Evolutionary conservation across 2,888 invertebrate species (phyloP), one percentile per base, ranked within the genome.

Genomic region (Agrotis exclamationis): DNA sequence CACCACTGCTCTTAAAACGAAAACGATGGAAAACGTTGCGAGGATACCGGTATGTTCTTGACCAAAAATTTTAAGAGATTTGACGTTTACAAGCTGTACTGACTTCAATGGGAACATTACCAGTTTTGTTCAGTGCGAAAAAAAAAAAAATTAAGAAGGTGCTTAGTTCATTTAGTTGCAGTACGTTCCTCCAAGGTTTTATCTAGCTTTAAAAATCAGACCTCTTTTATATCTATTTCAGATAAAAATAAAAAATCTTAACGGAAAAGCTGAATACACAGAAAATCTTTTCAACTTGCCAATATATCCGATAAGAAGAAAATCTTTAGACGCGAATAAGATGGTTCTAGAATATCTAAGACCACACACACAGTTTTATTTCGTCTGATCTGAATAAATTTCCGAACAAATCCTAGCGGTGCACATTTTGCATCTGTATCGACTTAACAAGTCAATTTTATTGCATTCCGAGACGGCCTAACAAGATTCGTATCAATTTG

Each of bases 321-420:
- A 63, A 65, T 45, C 57, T 58, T 33, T 20, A 60, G n/a, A 45
- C 13, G 54, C 47, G 11, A 39, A 63, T 51, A 70, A 70, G 63
- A 70, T 47, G 54, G 20, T 76, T 63, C 59, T 47, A 67, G 63
- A 76, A 66, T 70, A 75, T 66, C 50, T 56, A 48, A 24, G 51
- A 63, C 44, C 58, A n/a, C n/a, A n/a, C n/a, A n/a, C n/a, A n/a
- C n/a, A 47, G 16, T 53, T 68, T 76, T 67, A 75, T 74, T 74
- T 79, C 56, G 76, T 67, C 68, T 77, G 68, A 87, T 85, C 85
- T 81, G 76, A 87, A 85, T 87, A 86, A 63, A 79, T 84, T 83
- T 78, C 70, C 78, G 72, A 82, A 83, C 69, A 74, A 72, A 82
- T 74, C 74, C 72, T 70, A 70, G 67, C 53, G 72, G 82, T 65